These are phyloP conservation scores for Galeruca laticollis DNA, from an alignment of 2,888 invertebrate species.

Conservation along the genomic window DNA sequence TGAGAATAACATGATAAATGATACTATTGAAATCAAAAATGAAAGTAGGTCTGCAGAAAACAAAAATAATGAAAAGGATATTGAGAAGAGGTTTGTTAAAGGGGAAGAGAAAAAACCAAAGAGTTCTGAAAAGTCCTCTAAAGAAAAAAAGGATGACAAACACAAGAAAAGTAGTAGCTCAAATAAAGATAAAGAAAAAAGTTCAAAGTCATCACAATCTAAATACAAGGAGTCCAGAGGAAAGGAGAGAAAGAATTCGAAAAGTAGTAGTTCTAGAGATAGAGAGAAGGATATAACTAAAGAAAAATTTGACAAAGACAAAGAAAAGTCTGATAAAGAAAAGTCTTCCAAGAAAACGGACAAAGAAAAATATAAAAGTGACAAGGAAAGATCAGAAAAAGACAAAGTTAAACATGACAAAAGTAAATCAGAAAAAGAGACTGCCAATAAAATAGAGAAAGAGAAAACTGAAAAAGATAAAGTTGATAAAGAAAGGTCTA, in stretches of 20 bases:
- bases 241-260: slow-evolving; percentile 47
- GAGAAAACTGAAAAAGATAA: slow-evolving; percentile 26
- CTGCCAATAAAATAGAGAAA: slow-evolving; percentile 30
- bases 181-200: slow-evolving; percentile 44
- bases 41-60: slow-evolving; percentile 1
- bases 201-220: slow-evolving; percentile 28
- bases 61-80: slow-evolving; percentile 6
- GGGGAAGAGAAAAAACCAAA: slow-evolving; percentile 53
- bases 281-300: slow-evolving; percentile 40
- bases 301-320: slow-evolving; percentile 40
- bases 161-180: slow-evolving; percentile 41
- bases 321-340: slow-evolving; percentile 57
- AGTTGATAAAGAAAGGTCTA: slow-evolving; percentile 34
- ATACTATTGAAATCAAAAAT: not conserved
- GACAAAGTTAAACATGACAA: slow-evolving; percentile 35
- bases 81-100: slow-evolving; percentile 37
- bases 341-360: slow-evolving; percentile 47
- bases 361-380: slow-evolving; percentile 57
- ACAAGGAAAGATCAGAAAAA: slow-evolving; percentile 52
- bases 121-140: slow-evolving; percentile 64
- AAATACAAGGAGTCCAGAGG: slow-evolving; percentile 50
- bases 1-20: slow-evolving; percentile 4
- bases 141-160: slow-evolving; percentile 61
- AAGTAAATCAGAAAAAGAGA: slow-evolving; percentile 32
- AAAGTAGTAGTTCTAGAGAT: slow-evolving; percentile 47